Evolutionary conservation across 2,888 invertebrate genomes (phyloP), one percentile per base, ranked within the genome.

Genomic region (Iselma pallidipennis): DNA sequence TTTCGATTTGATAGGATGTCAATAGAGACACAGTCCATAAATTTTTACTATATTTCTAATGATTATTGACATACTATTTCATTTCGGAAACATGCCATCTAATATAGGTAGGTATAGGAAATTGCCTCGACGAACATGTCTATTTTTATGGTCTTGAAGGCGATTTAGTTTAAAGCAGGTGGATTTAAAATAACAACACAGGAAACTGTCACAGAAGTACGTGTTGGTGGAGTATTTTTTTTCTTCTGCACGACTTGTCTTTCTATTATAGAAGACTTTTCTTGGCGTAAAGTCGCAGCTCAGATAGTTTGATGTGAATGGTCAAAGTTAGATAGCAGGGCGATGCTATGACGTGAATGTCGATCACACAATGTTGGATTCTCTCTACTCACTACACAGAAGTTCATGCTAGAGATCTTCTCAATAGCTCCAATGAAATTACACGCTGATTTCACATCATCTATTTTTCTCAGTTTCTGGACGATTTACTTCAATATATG

Each of bases 271-370:
- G 68, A 68, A 71, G 71, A 71, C 60, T 69, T n/a, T n/a, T 65
- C 57, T 16, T 63, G 57, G 57, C 58, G 45, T 45, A 57, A 53
- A 62, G 61, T 62, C 58, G 54, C 59, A 49, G 59, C 66, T 19
- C 55, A 68, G 65, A 71, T 69, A 70, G 71, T 72, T 71, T 65
- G 71, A 72, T 68, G 68, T 45, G 71, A 71, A 74, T 74, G 73
- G 74, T 72, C 74, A 74, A 74, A 74, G 74, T 74, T 74, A 71
- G 73, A 72, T 73, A 70, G 70, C 71, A 69, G 64, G 57, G 10
- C 61, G 64, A 65, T 57, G 67, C 64, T 63, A 63, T 65, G 70
- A 67, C 66, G 61, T 71, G 71, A 73, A 72, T 73, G 71, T 70
- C 71, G 69, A 70, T 72, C 69, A 66, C 63, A 45, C 59, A 57